Conservation (phyloP, 2,888 invertebrate genomes). For the Dasypogon diadema region DNA sequence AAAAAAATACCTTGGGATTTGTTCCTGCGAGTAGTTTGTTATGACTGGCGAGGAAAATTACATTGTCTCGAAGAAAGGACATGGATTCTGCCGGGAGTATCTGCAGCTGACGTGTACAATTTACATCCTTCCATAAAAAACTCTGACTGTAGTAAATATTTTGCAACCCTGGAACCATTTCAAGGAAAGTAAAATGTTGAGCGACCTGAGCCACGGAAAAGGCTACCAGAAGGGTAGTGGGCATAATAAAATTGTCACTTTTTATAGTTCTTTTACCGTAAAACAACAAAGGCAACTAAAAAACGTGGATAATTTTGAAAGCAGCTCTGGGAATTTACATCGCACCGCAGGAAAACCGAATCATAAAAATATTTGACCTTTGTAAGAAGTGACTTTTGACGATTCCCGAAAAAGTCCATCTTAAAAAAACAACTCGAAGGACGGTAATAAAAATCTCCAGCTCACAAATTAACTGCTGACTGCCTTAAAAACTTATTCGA, state of each 20-base stretch:
- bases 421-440: slow-evolving; percentile 29
- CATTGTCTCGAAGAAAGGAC: too few species aligned
- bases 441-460: slow-evolving; percentile 25
- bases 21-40: too few species aligned
- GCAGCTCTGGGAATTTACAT: slow-evolving; percentile 6
- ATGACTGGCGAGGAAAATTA: too few species aligned
- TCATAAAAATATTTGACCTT: slow-evolving; percentile 19
- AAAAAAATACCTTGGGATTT: too few species aligned
- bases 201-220: neutral
- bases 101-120: too few species aligned
- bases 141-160: neutral
- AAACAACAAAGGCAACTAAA: neutral
- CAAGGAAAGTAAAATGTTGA: neutral
- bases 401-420: slow-evolving; percentile 2
- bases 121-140: slow-evolving; percentile 6
- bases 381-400: slow-evolving; percentile 31
- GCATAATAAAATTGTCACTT: slow-evolving; percentile 15
- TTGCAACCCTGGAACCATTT: slow-evolving; percentile 27
- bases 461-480: slow-evolving; percentile 46
- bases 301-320: slow-evolving; percentile 26
- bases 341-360: slow-evolving; percentile 36
- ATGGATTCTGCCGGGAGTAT: too few species aligned
- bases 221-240: slow-evolving; percentile 39
- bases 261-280: slow-evolving; percentile 1
- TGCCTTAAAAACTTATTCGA: slow-evolving; percentile 6